A percentile compares a stretch with the other conserved stretches of the same genome.
Conservation (phyloP, 2,888 invertebrate species). For the Hyles lineata region DNA sequence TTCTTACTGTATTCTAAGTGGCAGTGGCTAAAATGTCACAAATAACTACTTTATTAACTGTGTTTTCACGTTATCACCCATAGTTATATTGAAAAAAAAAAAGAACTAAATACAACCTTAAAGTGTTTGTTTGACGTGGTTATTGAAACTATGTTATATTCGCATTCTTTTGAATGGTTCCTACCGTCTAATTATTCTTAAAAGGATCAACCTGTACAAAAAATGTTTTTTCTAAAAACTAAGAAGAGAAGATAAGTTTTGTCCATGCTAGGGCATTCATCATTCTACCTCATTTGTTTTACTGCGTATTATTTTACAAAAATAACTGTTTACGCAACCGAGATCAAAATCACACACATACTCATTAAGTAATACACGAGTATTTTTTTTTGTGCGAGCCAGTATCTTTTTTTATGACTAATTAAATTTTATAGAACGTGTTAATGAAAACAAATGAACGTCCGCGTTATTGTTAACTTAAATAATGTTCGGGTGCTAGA, state of each 20-base stretch:
- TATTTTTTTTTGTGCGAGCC: not conserved
- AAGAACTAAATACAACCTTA: no score
- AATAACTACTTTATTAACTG: no score
- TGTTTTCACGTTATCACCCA: no score
- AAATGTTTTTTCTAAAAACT: not conserved
- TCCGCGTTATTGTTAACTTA: not conserved
- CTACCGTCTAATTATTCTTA: no score
- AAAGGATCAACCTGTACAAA: no score
- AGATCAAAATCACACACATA: conserved; percentile 2
- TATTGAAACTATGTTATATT: no score
- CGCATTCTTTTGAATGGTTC: no score
- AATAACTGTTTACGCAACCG: conserved; percentile 1
- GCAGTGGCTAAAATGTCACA: no score
- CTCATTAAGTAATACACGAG: conserved; percentile 6
- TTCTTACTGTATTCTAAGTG: no score
- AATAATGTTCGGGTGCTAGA: not conserved
- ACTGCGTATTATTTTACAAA: not conserved
- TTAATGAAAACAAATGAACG: not conserved
- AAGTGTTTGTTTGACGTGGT: no score
- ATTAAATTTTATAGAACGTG: conserved; percentile 14
- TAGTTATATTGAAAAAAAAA: no score
- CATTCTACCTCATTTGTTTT: not conserved
- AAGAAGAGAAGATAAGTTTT: not conserved
- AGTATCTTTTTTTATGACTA: not conserved
- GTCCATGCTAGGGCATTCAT: not conserved